phyloP scores from a whole-genome alignment of 2,113 vertebrate genomes.

The Catagonus wagneri region DNA sequence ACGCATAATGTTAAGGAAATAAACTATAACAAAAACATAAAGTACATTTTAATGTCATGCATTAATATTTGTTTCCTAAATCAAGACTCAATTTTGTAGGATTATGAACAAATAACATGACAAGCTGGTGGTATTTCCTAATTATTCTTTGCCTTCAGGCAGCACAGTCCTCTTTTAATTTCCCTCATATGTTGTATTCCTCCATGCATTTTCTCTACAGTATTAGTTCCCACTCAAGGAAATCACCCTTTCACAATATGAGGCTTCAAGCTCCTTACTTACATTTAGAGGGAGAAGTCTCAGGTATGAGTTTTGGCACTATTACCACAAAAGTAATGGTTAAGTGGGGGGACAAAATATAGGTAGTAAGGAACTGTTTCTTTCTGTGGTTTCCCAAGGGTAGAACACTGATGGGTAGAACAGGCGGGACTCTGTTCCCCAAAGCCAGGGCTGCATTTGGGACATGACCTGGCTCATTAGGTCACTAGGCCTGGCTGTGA shows the following conservation, averaged over 20 bases:
- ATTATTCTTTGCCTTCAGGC: neutral
- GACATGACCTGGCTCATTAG: neutral
- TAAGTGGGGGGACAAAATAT: neutral
- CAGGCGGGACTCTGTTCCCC: neutral
- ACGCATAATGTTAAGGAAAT: neutral
- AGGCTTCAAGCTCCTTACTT: neutral
- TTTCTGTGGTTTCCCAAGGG: neutral
- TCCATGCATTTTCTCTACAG: neutral
- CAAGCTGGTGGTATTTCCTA: neutral
- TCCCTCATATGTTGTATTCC: neutral
- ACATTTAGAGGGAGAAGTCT: neutral
- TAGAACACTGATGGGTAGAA: neutral
- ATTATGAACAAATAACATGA: neutral
- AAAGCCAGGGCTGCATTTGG: neutral
- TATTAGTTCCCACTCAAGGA: neutral
- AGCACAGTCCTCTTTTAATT: neutral
- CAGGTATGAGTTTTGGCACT: neutral
- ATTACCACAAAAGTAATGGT: neutral
- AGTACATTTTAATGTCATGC: neutral
- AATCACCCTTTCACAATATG: neutral
- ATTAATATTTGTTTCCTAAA: constrained; percentile 14
- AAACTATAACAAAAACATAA: constrained; percentile 4
- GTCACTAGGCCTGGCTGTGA: neutral
- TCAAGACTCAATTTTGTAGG: neutral
- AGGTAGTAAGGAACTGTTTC: neutral